These are phyloP conservation scores for Agrotis segetum DNA, from an alignment of 2,888 invertebrate genomes.

Conservation along the genomic window DNA sequence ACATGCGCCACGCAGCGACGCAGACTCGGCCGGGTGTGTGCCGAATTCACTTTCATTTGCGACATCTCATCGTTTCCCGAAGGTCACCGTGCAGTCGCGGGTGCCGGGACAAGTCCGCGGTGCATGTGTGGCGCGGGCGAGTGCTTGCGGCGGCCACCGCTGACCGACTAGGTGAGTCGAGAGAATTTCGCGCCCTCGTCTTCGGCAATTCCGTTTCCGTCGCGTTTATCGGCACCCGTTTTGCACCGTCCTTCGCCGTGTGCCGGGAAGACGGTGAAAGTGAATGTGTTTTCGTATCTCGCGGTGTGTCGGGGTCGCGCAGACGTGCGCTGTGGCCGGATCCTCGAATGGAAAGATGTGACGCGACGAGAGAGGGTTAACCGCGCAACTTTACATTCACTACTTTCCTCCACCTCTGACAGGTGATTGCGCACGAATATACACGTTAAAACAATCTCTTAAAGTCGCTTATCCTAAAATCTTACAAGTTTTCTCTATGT, in stretches of 20 bases:
- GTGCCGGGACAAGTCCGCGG: constrained; percentile 70
- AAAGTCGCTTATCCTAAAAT: constrained; percentile 69
- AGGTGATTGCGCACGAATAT: constrained; percentile 76
- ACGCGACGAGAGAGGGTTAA: constrained; percentile 80
- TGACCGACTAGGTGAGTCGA: constrained; percentile 88
- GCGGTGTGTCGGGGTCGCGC: constrained; percentile 76
- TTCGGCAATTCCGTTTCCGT: constrained; percentile 81
- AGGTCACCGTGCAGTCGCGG: constrained; percentile 88
- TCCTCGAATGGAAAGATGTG: constrained; percentile 72
- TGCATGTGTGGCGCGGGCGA: constrained; percentile 81
- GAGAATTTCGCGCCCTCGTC: constrained; percentile 84
- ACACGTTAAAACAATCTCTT: constrained; percentile 67
- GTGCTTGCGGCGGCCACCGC: constrained; percentile 85
- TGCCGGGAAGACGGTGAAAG: constrained; percentile 81
- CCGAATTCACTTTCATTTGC: constrained; percentile 91
- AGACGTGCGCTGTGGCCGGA: constrained; percentile 73
- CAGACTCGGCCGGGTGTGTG: constrained; percentile 89
- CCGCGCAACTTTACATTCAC: constrained; percentile 84
- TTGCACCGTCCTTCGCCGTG: constrained; percentile 82
- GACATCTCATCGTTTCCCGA: constrained; percentile 89
- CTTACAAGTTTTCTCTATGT: constrained; percentile 50
- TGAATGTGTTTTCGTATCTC: constrained; percentile 77
- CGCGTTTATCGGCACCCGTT: constrained; percentile 86
- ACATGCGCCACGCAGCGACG: constrained; percentile 92
- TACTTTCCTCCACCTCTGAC: constrained; percentile 72